Base-by-base conservation (phyloP, 2,797 vertebrate species). In the Lagocephalus sceleratus region DNA sequence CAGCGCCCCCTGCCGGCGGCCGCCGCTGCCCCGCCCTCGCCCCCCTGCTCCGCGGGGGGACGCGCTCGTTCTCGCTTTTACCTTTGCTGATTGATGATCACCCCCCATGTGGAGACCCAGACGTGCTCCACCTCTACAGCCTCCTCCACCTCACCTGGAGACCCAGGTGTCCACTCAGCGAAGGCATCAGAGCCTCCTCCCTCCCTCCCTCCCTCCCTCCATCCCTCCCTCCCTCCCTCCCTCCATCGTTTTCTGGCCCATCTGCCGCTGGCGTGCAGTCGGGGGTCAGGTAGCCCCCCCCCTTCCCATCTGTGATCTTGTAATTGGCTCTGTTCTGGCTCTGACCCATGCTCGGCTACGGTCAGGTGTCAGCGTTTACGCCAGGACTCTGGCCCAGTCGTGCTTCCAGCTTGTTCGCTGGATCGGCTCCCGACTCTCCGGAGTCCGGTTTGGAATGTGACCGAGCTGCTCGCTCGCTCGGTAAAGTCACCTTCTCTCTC, bases 251-350 rank as follows among this genome's bases (percentile, higher is more conserved):
- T 66, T 52, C 54, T 82, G 66, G 38, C 80, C 75, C 6, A 59
- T 73, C 71, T 81, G 74, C 89, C 89, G 89, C 71, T 88, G 83
- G 23, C n/a, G 35, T 15, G 82, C 86, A 15, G 86, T 73, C 0
- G 29, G 80, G 43, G 91, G 91, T 89, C 91, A 92, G 11, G 87
- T 89, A 59, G 84, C 82, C 35, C 85, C 82, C 35, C 85, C 71
- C 68, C 90, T 88, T 17, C 63, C 63, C 1, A 0, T 21, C 21
- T 41, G 53, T 48, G 57, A 51, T 23, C 20, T 47, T 42, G n/a
- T 48, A 6, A 26, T 53, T 67, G 63, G 17, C 15, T n/a, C 66
- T 71, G 41, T 54, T 70, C 49, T 52, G 59, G 32, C 66, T 66
- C 11, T 65, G 55, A 6, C 90, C 88, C 3, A 91, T 89, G 56